phyloP scores from a whole-genome alignment of 2,888 invertebrate species.

The Prostheceraeus crozeri region DNA sequence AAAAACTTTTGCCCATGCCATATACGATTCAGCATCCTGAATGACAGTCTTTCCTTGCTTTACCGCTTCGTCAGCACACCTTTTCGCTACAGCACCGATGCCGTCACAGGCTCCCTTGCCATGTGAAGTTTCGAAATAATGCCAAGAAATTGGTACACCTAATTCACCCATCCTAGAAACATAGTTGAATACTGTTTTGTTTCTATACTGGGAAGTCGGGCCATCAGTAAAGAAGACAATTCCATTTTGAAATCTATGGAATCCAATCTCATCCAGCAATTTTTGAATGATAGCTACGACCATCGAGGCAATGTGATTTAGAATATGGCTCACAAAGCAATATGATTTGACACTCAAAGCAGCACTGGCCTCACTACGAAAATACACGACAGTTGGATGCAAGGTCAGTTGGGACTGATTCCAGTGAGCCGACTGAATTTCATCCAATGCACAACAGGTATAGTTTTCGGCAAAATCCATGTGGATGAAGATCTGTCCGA shows the following conservation, averaged over 20 bases:
- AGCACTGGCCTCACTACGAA: neutral
- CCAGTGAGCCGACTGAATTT: conserved; percentile 22
- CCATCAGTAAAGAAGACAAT: conserved; percentile 30
- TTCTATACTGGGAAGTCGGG: conserved; percentile 31
- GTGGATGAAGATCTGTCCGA: conserved; percentile 33
- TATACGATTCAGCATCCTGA: conserved; percentile 9
- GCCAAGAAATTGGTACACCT: conserved; percentile 1
- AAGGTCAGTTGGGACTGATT: conserved; percentile 24
- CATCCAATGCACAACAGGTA: neutral
- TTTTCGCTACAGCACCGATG: conserved; percentile 4
- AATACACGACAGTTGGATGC: conserved; percentile 30
- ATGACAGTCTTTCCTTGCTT: conserved; percentile 26
- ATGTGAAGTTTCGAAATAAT: conserved; percentile 28
- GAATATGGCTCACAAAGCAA: conserved; percentile 18
- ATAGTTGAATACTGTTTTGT: conserved; percentile 28
- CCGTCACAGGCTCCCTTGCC: conserved; percentile 11
- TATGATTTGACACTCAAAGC: neutral
- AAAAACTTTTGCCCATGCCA: conserved; percentile 4
- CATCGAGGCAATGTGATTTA: conserved; percentile 29
- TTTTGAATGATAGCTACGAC: conserved; percentile 23
- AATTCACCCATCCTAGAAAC: too few species aligned
- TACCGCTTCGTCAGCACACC: conserved; percentile 14
- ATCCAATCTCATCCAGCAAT: conserved; percentile 12
- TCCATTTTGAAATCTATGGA: too few species aligned
- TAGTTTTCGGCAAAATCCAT: conserved; percentile 20